Conservation (phyloP, 2,113 vertebrate species). For the Daphoenositta chrysoptera region DNA sequence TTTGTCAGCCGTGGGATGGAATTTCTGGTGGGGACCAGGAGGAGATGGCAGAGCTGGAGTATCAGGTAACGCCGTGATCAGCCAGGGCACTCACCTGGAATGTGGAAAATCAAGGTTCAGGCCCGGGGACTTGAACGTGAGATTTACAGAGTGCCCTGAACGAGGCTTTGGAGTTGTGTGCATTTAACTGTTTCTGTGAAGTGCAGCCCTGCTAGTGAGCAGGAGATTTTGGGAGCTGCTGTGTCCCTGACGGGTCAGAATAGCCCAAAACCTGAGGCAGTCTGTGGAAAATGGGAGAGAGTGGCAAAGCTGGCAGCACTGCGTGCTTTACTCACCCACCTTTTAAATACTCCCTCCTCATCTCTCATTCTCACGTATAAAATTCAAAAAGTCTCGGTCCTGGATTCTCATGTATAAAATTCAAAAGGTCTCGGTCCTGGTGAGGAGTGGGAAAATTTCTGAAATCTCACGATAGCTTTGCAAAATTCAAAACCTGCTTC, state of each 20-base stretch:
- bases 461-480: neutral
- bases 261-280: neutral
- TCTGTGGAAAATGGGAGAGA: neutral
- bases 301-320: neutral
- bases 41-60: slow-evolving; percentile 48
- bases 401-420: neutral
- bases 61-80: neutral
- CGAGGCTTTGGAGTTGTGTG: neutral
- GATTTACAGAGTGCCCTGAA: neutral
- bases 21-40: slow-evolving; percentile 36
- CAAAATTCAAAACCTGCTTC: neutral
- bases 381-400: neutral
- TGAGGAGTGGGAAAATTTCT: neutral
- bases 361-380: neutral
- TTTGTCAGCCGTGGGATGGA: slow-evolving; percentile 54
- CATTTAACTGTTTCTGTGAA: neutral
- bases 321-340: neutral
- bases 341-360: neutral
- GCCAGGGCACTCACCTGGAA: slow-evolving; percentile 52
- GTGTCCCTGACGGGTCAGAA: neutral
- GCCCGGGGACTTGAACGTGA: slow-evolving; percentile 30
- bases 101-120: slow-evolving; percentile 57
- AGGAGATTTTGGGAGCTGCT: neutral
- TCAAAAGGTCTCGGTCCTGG: neutral
- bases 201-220: neutral